Evolutionary conservation across 2,113 vertebrate genomes (phyloP).

Genomic region (Platysternon megacephalum): DNA sequence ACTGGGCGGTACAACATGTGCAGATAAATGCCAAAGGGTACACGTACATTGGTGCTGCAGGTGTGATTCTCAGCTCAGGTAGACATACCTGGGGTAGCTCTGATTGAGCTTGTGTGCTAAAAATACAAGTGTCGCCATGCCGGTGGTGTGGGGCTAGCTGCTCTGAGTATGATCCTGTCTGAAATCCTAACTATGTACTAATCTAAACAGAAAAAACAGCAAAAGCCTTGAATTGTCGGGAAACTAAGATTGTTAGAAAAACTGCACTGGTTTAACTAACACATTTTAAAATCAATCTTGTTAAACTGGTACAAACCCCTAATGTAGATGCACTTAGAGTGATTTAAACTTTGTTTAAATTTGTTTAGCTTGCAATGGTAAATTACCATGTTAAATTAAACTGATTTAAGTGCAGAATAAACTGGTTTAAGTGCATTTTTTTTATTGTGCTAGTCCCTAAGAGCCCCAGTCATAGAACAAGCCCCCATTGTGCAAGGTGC

Average conservation of each 20-base stretch:
- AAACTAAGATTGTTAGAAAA: not conserved
- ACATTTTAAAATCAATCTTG: not conserved
- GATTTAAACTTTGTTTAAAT: not conserved
- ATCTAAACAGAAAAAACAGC: not conserved
- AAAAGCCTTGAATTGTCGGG: not conserved
- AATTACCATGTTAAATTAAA: not conserved
- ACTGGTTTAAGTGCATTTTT: not conserved
- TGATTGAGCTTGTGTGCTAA: no score
- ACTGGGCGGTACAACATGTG: not conserved
- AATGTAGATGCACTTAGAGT: not conserved
- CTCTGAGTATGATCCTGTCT: no score
- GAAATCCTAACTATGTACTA: not conserved
- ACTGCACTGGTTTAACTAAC: not conserved
- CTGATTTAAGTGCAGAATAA: not conserved
- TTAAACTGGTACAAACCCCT: not conserved
- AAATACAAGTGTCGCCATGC: no score
- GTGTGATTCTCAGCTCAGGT: no score
- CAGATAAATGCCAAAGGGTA: not conserved
- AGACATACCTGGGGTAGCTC: no score
- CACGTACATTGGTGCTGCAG: no score
- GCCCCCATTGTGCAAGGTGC: not conserved
- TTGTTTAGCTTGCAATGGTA: not conserved
- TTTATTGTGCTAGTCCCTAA: not conserved
- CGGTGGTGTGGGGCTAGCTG: no score
- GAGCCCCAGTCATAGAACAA: not conserved